Evolutionary conservation across 2,113 vertebrate species (phyloP).

Genomic region (Platysternon megacephalum): DNA sequence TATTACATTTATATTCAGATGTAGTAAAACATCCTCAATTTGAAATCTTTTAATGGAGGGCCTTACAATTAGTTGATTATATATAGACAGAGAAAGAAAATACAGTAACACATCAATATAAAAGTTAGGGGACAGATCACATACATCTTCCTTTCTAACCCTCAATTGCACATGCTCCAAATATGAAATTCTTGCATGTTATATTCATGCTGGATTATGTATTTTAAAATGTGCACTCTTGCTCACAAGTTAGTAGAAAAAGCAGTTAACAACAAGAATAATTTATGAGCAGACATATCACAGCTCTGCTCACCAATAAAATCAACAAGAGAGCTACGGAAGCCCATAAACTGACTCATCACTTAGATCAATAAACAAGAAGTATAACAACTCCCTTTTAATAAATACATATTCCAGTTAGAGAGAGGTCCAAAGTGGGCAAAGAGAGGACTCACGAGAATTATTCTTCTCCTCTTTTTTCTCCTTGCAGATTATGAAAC

Average conservation of each 20-base stretch:
- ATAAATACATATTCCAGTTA: neutral
- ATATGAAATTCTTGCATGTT: too few relatives aligned
- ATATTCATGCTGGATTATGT: too few relatives aligned
- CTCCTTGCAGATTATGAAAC: neutral
- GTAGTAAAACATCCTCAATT: too few relatives aligned
- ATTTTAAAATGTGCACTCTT: too few relatives aligned
- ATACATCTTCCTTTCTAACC: too few relatives aligned
- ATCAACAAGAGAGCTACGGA: neutral
- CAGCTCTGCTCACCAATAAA: neutral
- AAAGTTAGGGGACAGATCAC: too few relatives aligned
- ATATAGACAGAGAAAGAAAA: too few relatives aligned
- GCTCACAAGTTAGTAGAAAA: neutral
- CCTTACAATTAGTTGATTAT: too few relatives aligned
- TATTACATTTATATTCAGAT: too few relatives aligned
- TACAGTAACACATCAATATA: too few relatives aligned
- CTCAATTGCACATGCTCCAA: too few relatives aligned
- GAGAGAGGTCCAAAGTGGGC: neutral
- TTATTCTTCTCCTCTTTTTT: neutral
- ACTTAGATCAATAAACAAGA: accelerated
- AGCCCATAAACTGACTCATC: neutral
- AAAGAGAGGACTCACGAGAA: neutral
- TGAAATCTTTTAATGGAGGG: too few relatives aligned
- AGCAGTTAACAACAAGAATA: neutral
- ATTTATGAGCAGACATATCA: neutral
- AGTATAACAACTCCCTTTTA: neutral